Evolutionary conservation across 2,888 invertebrate species (phyloP).

Genomic region (Trissoscelio sp.): DNA sequence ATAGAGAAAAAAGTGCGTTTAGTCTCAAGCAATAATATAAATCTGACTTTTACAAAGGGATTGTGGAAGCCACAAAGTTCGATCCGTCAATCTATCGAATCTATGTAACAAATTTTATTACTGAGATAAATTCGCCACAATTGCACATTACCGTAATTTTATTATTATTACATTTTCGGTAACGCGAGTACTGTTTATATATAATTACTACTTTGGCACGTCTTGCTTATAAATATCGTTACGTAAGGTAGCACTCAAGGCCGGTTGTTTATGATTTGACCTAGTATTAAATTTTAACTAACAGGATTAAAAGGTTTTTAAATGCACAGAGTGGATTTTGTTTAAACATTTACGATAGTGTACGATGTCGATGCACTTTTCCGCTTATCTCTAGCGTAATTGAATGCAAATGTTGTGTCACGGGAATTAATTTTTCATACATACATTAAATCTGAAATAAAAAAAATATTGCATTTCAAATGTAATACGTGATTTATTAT

Average conservation of each 20-base stretch:
- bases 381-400: background rate
- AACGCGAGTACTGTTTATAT: conserved; percentile 39
- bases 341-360: conserved; percentile 7
- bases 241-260: conserved; percentile 39
- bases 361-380: background rate
- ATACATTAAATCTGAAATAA: too few species aligned
- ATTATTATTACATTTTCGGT: conserved; percentile 34
- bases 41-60: conserved; percentile 75
- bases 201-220: conserved; percentile 54
- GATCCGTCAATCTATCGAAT: conserved; percentile 76
- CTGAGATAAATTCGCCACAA: conserved; percentile 37
- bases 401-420: background rate
- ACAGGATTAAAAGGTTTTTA: conserved; percentile 42
- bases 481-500: too few species aligned
- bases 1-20: conserved; percentile 43
- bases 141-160: conserved; percentile 50
- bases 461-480: too few species aligned
- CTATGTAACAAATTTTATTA: conserved; percentile 75
- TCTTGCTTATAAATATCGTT: conserved; percentile 46
- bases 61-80: conserved; percentile 78
- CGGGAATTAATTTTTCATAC: too few species aligned
- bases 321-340: conserved; percentile 17
- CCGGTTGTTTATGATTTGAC: conserved; percentile 42
- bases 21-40: conserved; percentile 44
- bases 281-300: conserved; percentile 52